Base-by-base conservation (phyloP, 2,113 vertebrate species). In the Nestor notabilis region DNA sequence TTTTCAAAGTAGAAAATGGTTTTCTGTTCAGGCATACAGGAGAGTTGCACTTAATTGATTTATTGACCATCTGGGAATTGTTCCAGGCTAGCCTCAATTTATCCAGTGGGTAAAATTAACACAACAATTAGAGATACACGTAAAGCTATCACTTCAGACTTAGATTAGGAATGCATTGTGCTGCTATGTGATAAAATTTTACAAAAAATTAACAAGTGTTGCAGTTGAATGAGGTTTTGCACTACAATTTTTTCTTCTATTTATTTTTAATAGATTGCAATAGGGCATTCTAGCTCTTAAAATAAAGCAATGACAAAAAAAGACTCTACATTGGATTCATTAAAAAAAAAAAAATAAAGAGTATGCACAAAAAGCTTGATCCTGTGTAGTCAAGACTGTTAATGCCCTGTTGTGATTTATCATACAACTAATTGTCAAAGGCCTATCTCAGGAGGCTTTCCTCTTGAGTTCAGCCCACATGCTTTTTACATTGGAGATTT, bases 391-490 rank as follows among this genome's bases (percentile, higher is more conserved):
- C 55, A 70, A 66, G 53, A n/a, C 60, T 52, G 5, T 39, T 60
- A 88, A 69, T 88, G 92, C 64, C 72, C 71, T 63, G 5, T 43
- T 74, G 49, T 7, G 20, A 56, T 90, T 95, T 87, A 58, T 75
- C 49, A n/a, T 52, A 35, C 8, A 46, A 52, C 11, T 69, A 86
- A 92, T 92, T 86, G 53, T 52, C 58, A 55, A 74, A 70, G 19
- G 50, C 20, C 88, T 83, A 16, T 66, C 79, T 86, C 60, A 44
- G 64, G 43, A 94, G 63, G 18, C 37, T 33, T 90, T 86, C 24
- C 47, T 80, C 58, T 68, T 47, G 37, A 77, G 71, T 63, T 86
- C 79, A 90, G 29, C 53, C 53, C 31, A 70, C 13, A 5, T 16
- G 20, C 31, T 47, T 37, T 46, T 41, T 72, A 76, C 46, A 24